These are phyloP conservation scores for Neelides folsomi DNA, from an alignment of 2,888 invertebrate genomes.

Conservation along the genomic window DNA sequence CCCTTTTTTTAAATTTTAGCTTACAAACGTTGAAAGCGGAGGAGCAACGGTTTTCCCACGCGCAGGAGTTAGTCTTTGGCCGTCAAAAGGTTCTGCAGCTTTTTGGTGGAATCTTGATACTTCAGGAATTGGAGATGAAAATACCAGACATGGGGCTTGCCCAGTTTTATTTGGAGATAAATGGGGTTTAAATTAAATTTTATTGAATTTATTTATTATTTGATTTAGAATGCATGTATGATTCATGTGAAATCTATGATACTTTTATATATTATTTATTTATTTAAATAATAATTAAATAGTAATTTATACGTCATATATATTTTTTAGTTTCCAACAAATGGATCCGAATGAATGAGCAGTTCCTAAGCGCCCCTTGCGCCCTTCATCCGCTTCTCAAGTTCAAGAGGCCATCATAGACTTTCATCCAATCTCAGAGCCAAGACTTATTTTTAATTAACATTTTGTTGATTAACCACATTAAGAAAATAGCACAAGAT, in stretches of 20 bases:
- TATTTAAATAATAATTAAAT: too few species aligned
- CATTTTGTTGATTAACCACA: too few species aligned
- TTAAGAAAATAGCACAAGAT: too few species aligned
- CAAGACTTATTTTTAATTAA: too few species aligned
- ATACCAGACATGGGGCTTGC: conserved; percentile 44
- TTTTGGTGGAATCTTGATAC: conserved; percentile 45
- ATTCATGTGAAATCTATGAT: too few species aligned
- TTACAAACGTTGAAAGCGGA: conserved; percentile 44
- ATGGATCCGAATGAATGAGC: conserved; percentile 43
- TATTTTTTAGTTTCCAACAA: conserved; percentile 39
- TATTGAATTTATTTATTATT: neutral
- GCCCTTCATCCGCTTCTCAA: conserved; percentile 33
- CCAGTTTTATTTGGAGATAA: conserved; percentile 43
- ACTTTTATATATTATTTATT: too few species aligned
- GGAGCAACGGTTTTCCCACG: conserved; percentile 46
- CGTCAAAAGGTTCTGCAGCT: conserved; percentile 42
- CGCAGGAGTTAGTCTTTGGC: conserved; percentile 41
- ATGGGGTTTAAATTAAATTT: conserved; percentile 37
- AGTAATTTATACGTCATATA: too few species aligned
- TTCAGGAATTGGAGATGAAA: conserved; percentile 42
- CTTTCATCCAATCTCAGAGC: too few species aligned
- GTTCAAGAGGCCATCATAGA: conserved; percentile 20
- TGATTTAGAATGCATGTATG: neutral
- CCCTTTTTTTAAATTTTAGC: conserved; percentile 36
- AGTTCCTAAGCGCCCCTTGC: conserved; percentile 36